phyloP scores from a whole-genome alignment of 2,888 invertebrate species.

The Gisinianus flammeolus region DNA sequence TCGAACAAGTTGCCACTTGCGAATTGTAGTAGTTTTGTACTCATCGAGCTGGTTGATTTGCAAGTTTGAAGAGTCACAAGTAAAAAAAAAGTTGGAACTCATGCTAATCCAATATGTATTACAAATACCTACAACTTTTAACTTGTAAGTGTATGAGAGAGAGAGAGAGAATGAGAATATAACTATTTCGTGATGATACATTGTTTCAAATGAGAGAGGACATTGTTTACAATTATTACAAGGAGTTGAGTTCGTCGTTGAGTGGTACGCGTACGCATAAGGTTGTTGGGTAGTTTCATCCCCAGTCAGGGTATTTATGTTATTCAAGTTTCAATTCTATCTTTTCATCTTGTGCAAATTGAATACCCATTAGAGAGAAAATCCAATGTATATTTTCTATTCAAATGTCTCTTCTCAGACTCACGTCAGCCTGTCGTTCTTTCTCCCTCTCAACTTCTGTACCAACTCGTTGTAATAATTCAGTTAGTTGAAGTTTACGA shows the following conservation, averaged over 20 bases:
- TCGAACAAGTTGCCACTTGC: not conserved
- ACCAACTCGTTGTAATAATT: no score
- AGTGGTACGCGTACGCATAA: no score
- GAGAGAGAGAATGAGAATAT: not conserved
- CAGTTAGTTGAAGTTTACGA: no score
- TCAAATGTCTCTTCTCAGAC: not conserved
- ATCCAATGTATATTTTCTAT: no score
- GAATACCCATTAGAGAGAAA: no score
- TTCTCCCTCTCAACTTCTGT: no score
- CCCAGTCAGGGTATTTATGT: no score
- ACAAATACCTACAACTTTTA: not conserved
- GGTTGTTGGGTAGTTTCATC: no score
- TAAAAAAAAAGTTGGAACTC: not conserved
- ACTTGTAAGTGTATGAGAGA: not conserved
- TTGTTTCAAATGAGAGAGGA: not conserved
- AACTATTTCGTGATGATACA: not conserved
- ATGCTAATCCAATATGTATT: not conserved
- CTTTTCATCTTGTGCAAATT: no score
- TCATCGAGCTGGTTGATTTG: slow-evolving; percentile 1
- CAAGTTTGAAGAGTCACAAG: slow-evolving; percentile 9
- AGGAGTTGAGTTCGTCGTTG: no score
- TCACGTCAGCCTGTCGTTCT: not conserved
- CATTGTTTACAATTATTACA: no score
- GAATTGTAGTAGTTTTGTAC: not conserved
- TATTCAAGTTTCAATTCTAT: no score